phyloP scores from a whole-genome alignment of 30 jellyfish, hydroid and myxozoan species.

The Hydractinia symbiolongicarpus region DNA sequence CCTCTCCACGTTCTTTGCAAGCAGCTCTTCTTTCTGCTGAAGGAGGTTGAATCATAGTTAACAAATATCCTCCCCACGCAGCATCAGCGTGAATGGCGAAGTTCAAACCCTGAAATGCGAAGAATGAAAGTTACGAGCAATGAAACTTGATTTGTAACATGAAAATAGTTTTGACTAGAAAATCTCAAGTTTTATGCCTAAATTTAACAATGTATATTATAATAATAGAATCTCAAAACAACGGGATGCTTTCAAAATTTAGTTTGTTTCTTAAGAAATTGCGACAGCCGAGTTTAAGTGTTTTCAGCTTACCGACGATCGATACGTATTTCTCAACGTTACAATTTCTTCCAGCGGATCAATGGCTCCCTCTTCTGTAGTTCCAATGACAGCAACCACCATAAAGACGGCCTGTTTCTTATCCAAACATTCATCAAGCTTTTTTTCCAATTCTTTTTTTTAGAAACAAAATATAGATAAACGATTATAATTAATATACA shows the following conservation, averaged over 20 bases:
- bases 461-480: too few relatives aligned
- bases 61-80: conserved; percentile 59
- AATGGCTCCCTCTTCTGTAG: conserved; percentile 67
- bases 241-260: too few relatives aligned
- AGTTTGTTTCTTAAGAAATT: too few relatives aligned
- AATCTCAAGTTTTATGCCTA: too few relatives aligned
- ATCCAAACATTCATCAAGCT: conserved; percentile 21
- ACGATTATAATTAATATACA: too few relatives aligned
- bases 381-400: conserved; percentile 52
- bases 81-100: conserved; percentile 21
- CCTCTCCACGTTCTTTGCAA: not conserved
- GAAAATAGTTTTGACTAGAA: too few relatives aligned
- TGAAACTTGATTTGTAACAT: too few relatives aligned
- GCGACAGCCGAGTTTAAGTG: too few relatives aligned
- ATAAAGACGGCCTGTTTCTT: conserved; percentile 31
- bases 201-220: too few relatives aligned
- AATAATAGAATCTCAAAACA: too few relatives aligned
- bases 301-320: conserved; percentile 21
- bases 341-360: conserved; percentile 42
- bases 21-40: not conserved
- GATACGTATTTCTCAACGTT: conserved; percentile 26
- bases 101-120: conserved; percentile 35
- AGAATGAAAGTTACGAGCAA: too few relatives aligned
- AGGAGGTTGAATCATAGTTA: conserved; percentile 36
- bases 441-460: conserved; percentile 17